Conservation (phyloP, 92 coral and sea anemone species). For the Epizoanthus ramosus region DNA sequence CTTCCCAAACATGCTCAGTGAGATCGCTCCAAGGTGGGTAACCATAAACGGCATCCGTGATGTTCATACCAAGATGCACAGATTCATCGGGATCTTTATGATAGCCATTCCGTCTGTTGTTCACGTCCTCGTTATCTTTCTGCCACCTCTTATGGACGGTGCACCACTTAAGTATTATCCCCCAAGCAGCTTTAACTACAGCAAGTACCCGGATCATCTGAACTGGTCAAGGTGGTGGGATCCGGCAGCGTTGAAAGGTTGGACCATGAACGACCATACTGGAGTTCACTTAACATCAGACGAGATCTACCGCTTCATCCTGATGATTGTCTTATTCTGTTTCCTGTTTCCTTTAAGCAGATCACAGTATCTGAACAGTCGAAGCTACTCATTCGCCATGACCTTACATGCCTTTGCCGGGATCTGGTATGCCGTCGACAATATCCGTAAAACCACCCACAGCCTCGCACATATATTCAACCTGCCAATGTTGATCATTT, state of each 20-base stretch:
- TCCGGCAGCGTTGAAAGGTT: constrained; percentile 57
- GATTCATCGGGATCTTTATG: constrained; percentile 56
- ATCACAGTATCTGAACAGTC: constrained; percentile 51
- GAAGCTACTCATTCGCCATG: constrained; percentile 60
- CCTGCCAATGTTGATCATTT: constrained; percentile 53
- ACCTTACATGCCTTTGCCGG: constrained; percentile 56
- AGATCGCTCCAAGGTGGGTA: constrained; percentile 54
- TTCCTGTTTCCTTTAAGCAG: constrained; percentile 61
- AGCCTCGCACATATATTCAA: constrained; percentile 54
- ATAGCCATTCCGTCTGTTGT: constrained; percentile 60
- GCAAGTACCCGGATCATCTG: constrained; percentile 46
- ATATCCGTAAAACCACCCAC: constrained; percentile 60
- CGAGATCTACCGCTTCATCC: constrained; percentile 57
- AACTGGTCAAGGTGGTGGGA: constrained; percentile 62
- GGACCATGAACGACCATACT: constrained; percentile 56
- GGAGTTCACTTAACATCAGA: constrained; percentile 58
- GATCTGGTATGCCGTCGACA: constrained; percentile 59
- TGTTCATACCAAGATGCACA: constrained; percentile 50
- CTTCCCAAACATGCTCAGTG: constrained; percentile 58
- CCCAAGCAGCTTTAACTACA: constrained; percentile 57
- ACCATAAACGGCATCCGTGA: constrained; percentile 60
- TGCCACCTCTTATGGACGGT: constrained; percentile 62
- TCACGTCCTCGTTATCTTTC: constrained; percentile 58
- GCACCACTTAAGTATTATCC: constrained; percentile 53
- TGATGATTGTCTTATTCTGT: constrained; percentile 57